These are phyloP conservation scores for Chloebia gouldiae DNA, from an alignment of 2,113 vertebrate genomes.

Conservation along the genomic window DNA sequence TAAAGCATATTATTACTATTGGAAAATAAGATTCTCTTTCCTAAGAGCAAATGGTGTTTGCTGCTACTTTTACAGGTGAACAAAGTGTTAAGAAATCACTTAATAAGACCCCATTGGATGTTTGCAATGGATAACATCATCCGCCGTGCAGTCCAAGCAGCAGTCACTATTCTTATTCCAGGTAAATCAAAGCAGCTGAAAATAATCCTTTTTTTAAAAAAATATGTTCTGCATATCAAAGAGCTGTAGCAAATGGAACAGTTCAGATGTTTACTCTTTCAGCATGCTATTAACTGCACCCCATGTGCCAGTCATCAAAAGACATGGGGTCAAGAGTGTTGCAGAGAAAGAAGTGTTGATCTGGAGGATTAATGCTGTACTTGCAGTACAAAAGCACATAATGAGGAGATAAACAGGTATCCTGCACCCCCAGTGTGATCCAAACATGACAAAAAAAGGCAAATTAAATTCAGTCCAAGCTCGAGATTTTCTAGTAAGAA, in stretches of 20 bases:
- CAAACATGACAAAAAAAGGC: not conserved
- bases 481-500: not conserved
- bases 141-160: conserved; percentile 89
- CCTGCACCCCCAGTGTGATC: not conserved
- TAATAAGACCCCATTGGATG: conserved; percentile 95
- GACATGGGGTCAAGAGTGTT: not conserved
- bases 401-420: not conserved
- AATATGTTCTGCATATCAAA: not conserved
- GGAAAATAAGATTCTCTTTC: not conserved
- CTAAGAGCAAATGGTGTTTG: not conserved
- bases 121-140: conserved; percentile 97
- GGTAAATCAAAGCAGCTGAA: conserved; percentile 72
- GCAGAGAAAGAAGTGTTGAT: not conserved
- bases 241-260: not conserved
- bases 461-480: not conserved
- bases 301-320: not conserved
- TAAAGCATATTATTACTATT: not conserved
- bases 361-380: not conserved
- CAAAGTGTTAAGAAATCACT: conserved; percentile 89
- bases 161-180: conserved; percentile 90
- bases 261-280: not conserved
- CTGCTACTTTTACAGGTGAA: conserved; percentile 80
- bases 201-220: not conserved
- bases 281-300: not conserved
- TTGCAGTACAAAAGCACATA: not conserved